These are phyloP conservation scores for Zaprionus taronus DNA, from an alignment of 1,140 invertebrate species.

Conservation along the genomic window DNA sequence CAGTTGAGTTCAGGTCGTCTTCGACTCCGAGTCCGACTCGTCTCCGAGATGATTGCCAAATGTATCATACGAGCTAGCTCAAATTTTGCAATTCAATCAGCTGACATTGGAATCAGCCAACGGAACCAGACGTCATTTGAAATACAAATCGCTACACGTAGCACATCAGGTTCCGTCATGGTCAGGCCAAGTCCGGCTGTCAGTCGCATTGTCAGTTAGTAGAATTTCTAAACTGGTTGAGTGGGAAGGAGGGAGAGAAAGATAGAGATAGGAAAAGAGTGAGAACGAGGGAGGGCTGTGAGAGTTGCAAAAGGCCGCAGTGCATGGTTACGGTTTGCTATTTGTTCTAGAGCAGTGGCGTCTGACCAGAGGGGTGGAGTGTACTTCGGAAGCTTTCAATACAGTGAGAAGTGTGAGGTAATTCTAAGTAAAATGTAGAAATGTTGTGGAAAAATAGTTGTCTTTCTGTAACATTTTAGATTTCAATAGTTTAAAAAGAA, in stretches of 20 bases:
- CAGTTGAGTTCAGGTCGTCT: conserved; percentile 1
- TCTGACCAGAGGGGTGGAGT: not conserved
- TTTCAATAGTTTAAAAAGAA: not conserved
- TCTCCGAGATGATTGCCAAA: conserved; percentile 54
- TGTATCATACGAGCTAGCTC: conserved; percentile 54
- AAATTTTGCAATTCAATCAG: conserved; percentile 74
- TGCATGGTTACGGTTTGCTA: not conserved
- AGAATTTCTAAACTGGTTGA: conserved; percentile 80
- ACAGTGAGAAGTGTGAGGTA: not conserved
- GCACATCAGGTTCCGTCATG: conserved; percentile 78
- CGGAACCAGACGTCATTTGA: conserved; percentile 78
- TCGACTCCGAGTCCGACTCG: not conserved
- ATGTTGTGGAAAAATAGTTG: not conserved
- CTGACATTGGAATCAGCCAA: conserved; percentile 61
- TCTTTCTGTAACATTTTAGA: no score
- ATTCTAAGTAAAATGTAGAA: not conserved
- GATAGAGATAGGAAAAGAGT: not conserved
- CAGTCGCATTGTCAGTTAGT: conserved; percentile 48
- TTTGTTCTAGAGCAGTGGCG: not conserved
- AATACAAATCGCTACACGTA: conserved; percentile 74
- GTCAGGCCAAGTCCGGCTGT: conserved; percentile 38
- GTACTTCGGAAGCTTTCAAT: no score
- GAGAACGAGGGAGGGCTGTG: not conserved
- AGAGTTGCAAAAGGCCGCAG: conserved; percentile 56
- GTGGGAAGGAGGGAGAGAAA: not conserved